Percentiles rank a stretch among this genome's conserved stretches.
phyloP scores from a whole-genome alignment of 2,113 vertebrate species.

The Garra rufa region DNA sequence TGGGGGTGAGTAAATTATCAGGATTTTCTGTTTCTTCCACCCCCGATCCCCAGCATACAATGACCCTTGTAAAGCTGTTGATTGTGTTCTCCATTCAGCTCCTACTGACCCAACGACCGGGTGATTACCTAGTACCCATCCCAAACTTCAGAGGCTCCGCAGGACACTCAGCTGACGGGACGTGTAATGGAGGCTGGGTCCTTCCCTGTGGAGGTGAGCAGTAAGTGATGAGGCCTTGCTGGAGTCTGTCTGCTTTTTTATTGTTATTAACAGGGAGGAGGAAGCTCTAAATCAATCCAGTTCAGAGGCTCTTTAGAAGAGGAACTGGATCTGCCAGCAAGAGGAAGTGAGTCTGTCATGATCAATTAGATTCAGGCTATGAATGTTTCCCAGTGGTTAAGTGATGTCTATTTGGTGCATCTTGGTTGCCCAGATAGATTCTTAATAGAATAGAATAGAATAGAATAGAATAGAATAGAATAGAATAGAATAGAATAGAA shows the following conservation, averaged over 20 bases:
- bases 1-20: too few species aligned
- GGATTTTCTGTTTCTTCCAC: not conserved
- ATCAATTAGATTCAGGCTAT: conserved; percentile 65
- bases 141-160: conserved; percentile 62
- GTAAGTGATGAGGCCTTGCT: conserved; percentile 61
- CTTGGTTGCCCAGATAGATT: not conserved
- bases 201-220: conserved; percentile 61
- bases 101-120: conserved; percentile 14
- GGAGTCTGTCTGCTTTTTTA: conserved; percentile 61
- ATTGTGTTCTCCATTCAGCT: not conserved
- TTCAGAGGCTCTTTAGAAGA: conserved; percentile 63
- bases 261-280: conserved; percentile 68
- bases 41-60: not conserved
- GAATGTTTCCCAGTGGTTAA: conserved; percentile 46
- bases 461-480: not conserved
- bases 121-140: conserved; percentile 59
- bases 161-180: conserved; percentile 71
- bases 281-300: conserved; percentile 75
- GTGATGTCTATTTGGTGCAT: not conserved
- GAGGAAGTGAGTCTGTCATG: conserved; percentile 73
- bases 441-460: not conserved
- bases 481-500: not conserved
- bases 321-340: conserved; percentile 67
- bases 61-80: not conserved
- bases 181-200: conserved; percentile 63